Percentiles rank a stretch among this genome's conserved stretches.
Conservation (phyloP, 2,888 invertebrate genomes). For the Harpalus rufipes region DNA sequence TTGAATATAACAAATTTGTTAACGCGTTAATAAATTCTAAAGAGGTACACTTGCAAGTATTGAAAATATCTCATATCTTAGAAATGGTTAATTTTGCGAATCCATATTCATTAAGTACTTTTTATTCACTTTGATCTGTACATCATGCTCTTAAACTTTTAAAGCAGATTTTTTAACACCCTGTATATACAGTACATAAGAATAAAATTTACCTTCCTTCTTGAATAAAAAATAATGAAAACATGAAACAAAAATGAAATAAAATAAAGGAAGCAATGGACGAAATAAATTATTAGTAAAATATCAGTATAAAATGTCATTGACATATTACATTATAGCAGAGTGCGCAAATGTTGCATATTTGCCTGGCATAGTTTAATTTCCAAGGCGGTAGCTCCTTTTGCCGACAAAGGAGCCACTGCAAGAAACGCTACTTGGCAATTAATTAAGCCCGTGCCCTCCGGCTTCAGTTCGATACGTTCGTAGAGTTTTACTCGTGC, state of each 20-base stretch:
- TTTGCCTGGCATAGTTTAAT: slow-evolving; percentile 77
- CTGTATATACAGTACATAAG: no score
- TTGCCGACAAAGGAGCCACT: slow-evolving; percentile 75
- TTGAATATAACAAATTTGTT: no score
- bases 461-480: slow-evolving; percentile 62
- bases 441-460: slow-evolving; percentile 73
- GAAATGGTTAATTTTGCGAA: no score
- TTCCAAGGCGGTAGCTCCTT: slow-evolving; percentile 74
- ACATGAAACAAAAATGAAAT: background rate
- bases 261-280: slow-evolving; percentile 4
- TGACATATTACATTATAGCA: slow-evolving; percentile 76
- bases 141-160: no score
- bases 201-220: no score
- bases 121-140: no score
- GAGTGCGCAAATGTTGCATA: slow-evolving; percentile 74
- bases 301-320: slow-evolving; percentile 76
- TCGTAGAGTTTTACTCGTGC: slow-evolving; percentile 18
- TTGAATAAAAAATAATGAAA: background rate
- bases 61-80: no score
- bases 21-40: no score
- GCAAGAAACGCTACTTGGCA: slow-evolving; percentile 72
- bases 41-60: no score
- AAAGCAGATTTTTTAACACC: no score
- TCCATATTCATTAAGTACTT: no score
- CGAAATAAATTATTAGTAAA: slow-evolving; percentile 69